Percentiles rank a stretch among this genome's conserved stretches.
Evolutionary conservation across 2,113 vertebrate genomes (phyloP).

Genomic region (Symphodus melops): DNA sequence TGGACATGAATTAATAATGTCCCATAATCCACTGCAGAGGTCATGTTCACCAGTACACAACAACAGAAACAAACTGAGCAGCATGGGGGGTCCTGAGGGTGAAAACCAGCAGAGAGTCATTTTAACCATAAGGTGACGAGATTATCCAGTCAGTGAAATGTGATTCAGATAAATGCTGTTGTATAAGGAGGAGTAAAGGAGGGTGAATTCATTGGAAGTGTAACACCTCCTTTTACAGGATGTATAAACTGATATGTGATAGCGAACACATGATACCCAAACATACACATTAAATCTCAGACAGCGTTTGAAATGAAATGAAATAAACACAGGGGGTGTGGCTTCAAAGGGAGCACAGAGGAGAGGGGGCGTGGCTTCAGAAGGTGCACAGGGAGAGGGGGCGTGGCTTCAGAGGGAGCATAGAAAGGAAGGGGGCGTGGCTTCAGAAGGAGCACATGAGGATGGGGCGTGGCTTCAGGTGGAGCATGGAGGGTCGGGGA

Average conservation of each 20-base stretch:
- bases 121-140: constrained; percentile 32
- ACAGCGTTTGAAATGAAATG: too few relatives aligned
- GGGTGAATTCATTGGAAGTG: background rate
- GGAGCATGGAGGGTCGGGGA: too few relatives aligned
- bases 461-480: too few relatives aligned
- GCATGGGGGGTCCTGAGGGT: background rate
- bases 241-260: background rate
- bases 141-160: background rate
- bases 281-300: too few relatives aligned
- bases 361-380: too few relatives aligned
- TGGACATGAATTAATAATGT: constrained; percentile 75
- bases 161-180: too few relatives aligned
- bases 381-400: too few relatives aligned
- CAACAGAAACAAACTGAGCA: constrained; percentile 34
- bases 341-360: too few relatives aligned
- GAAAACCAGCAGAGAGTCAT: constrained; percentile 1
- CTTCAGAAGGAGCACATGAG: too few relatives aligned
- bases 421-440: too few relatives aligned
- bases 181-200: background rate
- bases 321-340: too few relatives aligned
- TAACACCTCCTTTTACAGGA: background rate
- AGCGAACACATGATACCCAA: background rate
- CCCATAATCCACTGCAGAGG: constrained; percentile 60
- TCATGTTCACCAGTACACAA: constrained; percentile 44
- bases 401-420: too few relatives aligned